These are phyloP conservation scores for Cuculus canorus DNA, from an alignment of 2,797 vertebrate genomes.

Conservation along the genomic window DNA sequence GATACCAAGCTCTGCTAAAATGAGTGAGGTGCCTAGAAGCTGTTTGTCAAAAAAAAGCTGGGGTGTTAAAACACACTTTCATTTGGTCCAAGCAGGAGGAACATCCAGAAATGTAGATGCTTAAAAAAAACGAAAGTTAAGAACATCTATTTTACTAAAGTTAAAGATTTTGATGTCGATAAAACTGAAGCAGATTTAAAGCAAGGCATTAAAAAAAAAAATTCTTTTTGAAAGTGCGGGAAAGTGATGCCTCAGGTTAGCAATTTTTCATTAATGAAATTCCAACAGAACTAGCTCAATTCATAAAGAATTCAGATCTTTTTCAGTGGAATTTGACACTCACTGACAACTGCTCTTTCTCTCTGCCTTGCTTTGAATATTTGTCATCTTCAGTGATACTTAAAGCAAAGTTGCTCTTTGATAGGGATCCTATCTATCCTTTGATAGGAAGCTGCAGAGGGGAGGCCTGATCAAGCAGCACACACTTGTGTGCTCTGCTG, in stretches of 20 bases:
- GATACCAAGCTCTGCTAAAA: neutral
- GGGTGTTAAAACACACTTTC: neutral
- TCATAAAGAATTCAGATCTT: neutral
- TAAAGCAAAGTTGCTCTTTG: neutral
- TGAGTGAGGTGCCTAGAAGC: neutral
- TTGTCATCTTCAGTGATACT: neutral
- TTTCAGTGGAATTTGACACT: neutral
- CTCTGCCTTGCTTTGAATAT: neutral
- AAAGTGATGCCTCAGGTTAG: neutral
- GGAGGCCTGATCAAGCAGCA: neutral
- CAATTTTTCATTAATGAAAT: neutral
- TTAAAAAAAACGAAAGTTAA: neutral
- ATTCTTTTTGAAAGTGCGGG: neutral
- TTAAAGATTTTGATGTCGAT: neutral
- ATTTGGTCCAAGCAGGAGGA: neutral
- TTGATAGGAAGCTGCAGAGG: neutral
- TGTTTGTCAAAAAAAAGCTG: neutral
- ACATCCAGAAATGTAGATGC: neutral
- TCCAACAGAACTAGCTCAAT: neutral
- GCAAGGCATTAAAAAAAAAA: neutral
- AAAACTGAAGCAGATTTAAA: neutral
- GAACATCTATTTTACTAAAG: neutral
- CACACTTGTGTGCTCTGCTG: neutral
- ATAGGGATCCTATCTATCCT: too few species aligned
- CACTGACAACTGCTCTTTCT: fast-evolving